These are phyloP conservation scores for Cantharis lateralis DNA, from an alignment of 2,888 invertebrate genomes.

Conservation along the genomic window DNA sequence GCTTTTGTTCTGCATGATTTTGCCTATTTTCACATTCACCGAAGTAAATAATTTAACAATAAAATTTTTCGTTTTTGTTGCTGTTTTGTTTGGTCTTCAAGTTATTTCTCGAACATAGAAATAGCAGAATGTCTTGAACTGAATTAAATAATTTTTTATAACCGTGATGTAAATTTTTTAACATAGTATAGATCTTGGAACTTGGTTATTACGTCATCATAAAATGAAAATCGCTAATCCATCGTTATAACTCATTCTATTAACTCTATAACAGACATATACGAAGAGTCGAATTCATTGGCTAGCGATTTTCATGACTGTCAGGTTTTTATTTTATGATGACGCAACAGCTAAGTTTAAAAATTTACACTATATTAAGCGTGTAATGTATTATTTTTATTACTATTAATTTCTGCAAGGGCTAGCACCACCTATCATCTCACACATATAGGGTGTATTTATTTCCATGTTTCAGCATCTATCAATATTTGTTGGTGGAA, in stretches of 20 bases:
- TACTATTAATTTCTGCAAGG: constrained; percentile 34
- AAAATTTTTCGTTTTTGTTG: background rate
- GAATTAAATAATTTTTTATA: background rate
- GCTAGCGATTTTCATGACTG: no score
- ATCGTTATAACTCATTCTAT: no score
- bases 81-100: background rate
- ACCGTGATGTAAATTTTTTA: background rate
- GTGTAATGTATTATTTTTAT: background rate
- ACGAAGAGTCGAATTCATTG: no score
- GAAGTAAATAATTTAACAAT: background rate
- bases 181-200: background rate
- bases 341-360: no score
- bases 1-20: background rate
- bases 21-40: background rate
- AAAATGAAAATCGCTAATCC: no score
- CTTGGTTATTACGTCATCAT: no score
- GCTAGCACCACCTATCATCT: constrained; percentile 42
- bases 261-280: no score
- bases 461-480: constrained; percentile 54
- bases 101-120: background rate
- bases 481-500: constrained; percentile 34
- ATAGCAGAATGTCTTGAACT: background rate
- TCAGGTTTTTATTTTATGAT: no score
- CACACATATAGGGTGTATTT: constrained; percentile 56
- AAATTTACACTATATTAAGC: background rate